Evolutionary conservation across 37 sponge, comb jelly and placozoan species (phyloP), one percentile per base, ranked within the genome.

Genomic region (Aphrocallistes beatrix): DNA sequence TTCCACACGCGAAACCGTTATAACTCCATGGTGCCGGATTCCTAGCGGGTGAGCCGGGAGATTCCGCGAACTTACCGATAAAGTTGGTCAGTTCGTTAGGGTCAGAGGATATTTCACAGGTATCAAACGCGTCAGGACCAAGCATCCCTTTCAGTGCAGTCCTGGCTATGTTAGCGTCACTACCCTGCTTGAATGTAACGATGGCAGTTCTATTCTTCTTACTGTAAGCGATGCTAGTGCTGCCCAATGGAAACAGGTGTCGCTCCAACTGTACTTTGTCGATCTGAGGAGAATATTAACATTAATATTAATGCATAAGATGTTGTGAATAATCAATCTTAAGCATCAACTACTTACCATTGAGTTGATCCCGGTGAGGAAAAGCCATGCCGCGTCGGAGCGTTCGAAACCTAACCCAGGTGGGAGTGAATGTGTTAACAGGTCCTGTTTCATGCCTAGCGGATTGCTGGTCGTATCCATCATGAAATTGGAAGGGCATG

Each of bases 31-130:
- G 75, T 3, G 75, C n/a, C 32, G 75, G 10, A 6, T 60, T 30
- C 34, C 75, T 60, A 28, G n/a, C 75, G 34, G 75, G 75, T 8
- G 75, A 60, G 17, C 49, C 17, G 17, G 49, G 49, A 17, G 49
- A 17, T 28, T 60, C 75, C 25, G 75, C 75, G 75, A 60, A 60
- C n/a, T 60, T 60, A 60, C 75, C 75, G 75, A 60, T 60, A 60
- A 60, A 60, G 75, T 19, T 25, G 8, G 75, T 25, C n/a, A 60
- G 34, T 30, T 60, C 75, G 34, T 60, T 60, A 32, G 75, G 75
- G n/a, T 60, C 75, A 60, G 75, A 25, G n/a, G 28, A 60, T 25
- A 60, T 60, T 3, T 60, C 75, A 60, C 75, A 60, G 75, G 75
- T 60, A 19, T 60, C 75, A 60, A 25, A 60, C 3, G 75, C 34